Percentiles rank a stretch among this genome's conserved stretches.
phyloP scores from a whole-genome alignment of 2,113 vertebrate genomes.

The Sander vitreus region DNA sequence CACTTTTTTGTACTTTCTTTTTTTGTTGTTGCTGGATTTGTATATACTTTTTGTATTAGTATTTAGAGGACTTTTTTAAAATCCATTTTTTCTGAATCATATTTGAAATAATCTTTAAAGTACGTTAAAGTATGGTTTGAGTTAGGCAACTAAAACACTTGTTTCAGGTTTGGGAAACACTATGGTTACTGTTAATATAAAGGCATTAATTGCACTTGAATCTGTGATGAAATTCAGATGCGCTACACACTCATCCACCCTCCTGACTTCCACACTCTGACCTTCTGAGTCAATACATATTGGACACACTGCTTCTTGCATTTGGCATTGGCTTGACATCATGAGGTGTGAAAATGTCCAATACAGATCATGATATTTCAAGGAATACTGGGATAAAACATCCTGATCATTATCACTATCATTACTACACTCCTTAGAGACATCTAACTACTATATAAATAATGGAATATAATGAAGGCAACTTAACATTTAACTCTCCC shows the following conservation, averaged over 20 bases:
- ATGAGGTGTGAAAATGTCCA: background rate
- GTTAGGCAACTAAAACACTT: background rate
- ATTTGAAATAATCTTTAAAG: background rate
- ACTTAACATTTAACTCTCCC: background rate
- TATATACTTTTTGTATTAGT: constrained; percentile 2
- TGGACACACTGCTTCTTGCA: background rate
- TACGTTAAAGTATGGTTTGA: background rate
- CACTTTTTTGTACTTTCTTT: background rate
- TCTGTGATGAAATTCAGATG: background rate
- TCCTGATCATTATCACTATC: background rate
- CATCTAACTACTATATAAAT: background rate
- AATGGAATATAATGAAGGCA: background rate
- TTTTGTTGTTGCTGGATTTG: background rate
- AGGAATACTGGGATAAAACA: background rate
- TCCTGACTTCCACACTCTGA: background rate
- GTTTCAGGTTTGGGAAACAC: background rate
- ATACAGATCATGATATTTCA: background rate
- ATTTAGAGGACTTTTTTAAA: background rate
- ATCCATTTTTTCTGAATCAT: background rate
- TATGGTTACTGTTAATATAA: background rate
- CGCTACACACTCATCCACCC: background rate
- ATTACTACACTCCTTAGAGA: background rate
- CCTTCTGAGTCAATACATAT: background rate
- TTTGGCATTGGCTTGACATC: background rate
- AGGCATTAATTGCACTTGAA: background rate